Conservation (phyloP, 2,888 invertebrate species). For the Drosophila fulvimacula region DNA sequence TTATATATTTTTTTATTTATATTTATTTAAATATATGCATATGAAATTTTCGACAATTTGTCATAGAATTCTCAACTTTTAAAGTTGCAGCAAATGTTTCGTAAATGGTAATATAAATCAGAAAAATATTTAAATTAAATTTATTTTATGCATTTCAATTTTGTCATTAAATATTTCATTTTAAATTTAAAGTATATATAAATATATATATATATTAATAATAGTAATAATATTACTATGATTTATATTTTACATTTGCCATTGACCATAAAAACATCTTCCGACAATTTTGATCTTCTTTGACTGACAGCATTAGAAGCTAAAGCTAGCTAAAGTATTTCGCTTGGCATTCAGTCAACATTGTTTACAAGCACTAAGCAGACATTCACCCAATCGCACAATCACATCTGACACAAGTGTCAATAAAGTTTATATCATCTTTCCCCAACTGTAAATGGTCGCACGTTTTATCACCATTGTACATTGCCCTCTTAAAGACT, state of each 20-base stretch:
- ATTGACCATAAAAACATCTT: too few relatives aligned
- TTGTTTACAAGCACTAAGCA: neutral
- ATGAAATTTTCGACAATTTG: too few relatives aligned
- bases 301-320: neutral
- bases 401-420: constrained; percentile 7
- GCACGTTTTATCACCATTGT: constrained; percentile 24
- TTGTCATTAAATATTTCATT: too few relatives aligned
- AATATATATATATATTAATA: neutral
- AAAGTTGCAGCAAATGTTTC: too few relatives aligned
- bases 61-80: too few relatives aligned
- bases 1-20: too few relatives aligned
- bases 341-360: neutral
- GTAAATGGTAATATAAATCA: too few relatives aligned
- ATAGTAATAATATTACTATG: neutral
- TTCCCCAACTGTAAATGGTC: constrained; percentile 4
- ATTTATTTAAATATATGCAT: too few relatives aligned
- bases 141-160: too few relatives aligned
- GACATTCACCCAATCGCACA: constrained; percentile 5
- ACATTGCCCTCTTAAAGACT: constrained; percentile 44
- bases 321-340: neutral
- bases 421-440: constrained; percentile 37
- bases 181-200: too few relatives aligned
- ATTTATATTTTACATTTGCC: too few relatives aligned
- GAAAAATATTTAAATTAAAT: neutral
- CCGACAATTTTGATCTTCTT: neutral